Evolutionary conservation across 2,888 invertebrate species (phyloP), one percentile per base, ranked within the genome.

Genomic region (Therioaphis trifolii): DNA sequence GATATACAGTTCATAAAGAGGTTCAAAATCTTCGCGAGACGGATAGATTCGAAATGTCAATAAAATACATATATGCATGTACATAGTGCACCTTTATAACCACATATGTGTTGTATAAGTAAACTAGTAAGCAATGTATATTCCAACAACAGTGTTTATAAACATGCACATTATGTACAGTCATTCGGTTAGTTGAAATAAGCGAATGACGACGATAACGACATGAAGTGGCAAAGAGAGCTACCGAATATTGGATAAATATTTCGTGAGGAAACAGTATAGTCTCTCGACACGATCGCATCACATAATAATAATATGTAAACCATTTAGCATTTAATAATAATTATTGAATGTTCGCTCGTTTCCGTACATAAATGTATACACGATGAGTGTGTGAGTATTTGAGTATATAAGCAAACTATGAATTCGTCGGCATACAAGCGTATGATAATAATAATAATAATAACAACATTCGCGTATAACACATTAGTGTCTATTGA

Each of bases 21-120:
- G 49, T 71, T 49, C 27, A 71, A 71, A 71, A 71, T 27, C 71
- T 46, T 71, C 27, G 27, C n/a, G n/a, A 2, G 27, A 24, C 24
- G 24, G 58, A 58, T 4, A 27, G 71, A 46, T 46, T 49, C 24
- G 24, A 71, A 71, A 71, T 71, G 71, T 71, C 71, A 71, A 71
- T 46, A 71, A 71, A 71, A 46, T 27, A 4, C 71, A 18, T 27
- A 27, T 71, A 71, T n/a, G n/a, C 46, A 18, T 49, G 15, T 5
- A 18, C 18, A 18, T 4, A 18, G 49, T 49, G 18, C 49, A 49
- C 18, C 1, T 49, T 18, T 49, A 49, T 49, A n/a, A n/a, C n/a
- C 46, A 14, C n/a, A n/a, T n/a, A 49, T 18, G 18, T 2, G n/a
- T n/a, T n/a, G n/a, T n/a, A n/a, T n/a, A n/a, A n/a, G n/a, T n/a